Conservation (phyloP, 2,888 invertebrate species). For the Eupithecia exiguata region DNA sequence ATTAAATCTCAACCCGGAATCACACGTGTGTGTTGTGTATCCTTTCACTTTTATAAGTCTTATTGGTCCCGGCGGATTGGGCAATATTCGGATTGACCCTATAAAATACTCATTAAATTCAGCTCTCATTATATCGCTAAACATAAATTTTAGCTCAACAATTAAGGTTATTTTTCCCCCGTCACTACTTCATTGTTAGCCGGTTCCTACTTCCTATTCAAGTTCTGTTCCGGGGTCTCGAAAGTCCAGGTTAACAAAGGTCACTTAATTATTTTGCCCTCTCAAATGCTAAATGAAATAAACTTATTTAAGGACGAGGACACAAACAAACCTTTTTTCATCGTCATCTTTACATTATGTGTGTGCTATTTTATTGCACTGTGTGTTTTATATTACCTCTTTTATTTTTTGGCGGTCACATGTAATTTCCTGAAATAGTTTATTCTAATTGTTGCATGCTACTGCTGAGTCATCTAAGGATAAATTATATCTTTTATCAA, state of each 20-base stretch:
- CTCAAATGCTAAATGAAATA: slow-evolving; percentile 36
- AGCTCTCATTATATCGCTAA: slow-evolving; percentile 10
- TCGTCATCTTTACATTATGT: background rate
- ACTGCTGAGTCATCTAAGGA: slow-evolving; percentile 29
- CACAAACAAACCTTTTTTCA: background rate
- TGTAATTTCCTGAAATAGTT: slow-evolving; percentile 2
- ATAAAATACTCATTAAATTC: slow-evolving; percentile 7
- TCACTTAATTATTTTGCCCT: slow-evolving; percentile 41
- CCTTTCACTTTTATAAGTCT: slow-evolving; percentile 10
- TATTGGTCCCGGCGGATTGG: background rate
- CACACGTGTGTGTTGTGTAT: background rate
- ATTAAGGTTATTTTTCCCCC: slow-evolving; percentile 25
- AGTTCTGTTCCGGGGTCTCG: slow-evolving; percentile 38
- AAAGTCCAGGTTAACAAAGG: slow-evolving; percentile 39
- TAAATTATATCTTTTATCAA: slow-evolving; percentile 29
- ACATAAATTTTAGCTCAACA: slow-evolving; percentile 21
- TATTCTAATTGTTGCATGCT: slow-evolving; percentile 14
- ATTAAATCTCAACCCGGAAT: slow-evolving; percentile 7
- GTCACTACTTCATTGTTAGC: slow-evolving; percentile 31
- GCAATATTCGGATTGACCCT: slow-evolving; percentile 1
- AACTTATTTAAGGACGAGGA: background rate
- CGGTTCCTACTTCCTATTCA: slow-evolving; percentile 42
- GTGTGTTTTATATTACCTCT: background rate
- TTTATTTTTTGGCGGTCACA: background rate
- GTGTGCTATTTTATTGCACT: background rate